These are phyloP conservation scores for Erebia palarica DNA, from an alignment of 2,888 invertebrate genomes.

Conservation along the genomic window DNA sequence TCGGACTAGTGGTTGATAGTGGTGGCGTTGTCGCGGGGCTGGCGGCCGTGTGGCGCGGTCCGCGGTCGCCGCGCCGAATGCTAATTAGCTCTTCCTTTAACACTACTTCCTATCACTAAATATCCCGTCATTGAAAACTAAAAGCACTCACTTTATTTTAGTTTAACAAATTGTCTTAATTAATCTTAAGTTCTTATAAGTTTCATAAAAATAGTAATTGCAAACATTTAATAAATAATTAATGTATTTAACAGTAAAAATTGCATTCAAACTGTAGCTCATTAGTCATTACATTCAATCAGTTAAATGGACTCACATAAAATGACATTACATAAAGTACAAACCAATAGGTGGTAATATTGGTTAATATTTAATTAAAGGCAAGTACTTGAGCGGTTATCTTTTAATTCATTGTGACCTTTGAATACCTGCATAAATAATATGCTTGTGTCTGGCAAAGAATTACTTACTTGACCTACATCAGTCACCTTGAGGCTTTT, in stretches of 20 bases:
- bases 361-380: slow-evolving; percentile 30
- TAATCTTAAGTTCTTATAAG: no score
- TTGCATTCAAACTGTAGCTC: neutral
- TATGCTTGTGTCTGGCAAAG: slow-evolving; percentile 52
- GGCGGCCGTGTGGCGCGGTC: slow-evolving; percentile 64
- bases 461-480: slow-evolving; percentile 59
- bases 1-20: slow-evolving; percentile 39
- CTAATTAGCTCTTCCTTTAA: slow-evolving; percentile 76
- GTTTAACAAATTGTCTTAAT: slow-evolving; percentile 5
- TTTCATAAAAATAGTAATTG: no score
- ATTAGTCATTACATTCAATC: neutral
- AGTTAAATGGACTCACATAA: neutral
- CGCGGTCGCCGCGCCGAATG: slow-evolving; percentile 67
- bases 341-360: slow-evolving; percentile 24
- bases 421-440: slow-evolving; percentile 53
- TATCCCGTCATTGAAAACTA: slow-evolving; percentile 43
- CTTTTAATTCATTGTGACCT: slow-evolving; percentile 49
- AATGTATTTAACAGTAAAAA: neutral
- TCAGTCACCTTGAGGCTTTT: slow-evolving; percentile 47
- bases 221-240: neutral
- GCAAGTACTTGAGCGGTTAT: slow-evolving; percentile 26
- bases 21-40: slow-evolving; percentile 47
- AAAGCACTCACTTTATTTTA: slow-evolving; percentile 22
- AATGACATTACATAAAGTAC: slow-evolving; percentile 4
- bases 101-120: slow-evolving; percentile 68